Evolutionary conservation across 2,113 vertebrate genomes (phyloP).

Genomic region (Hyperopisus bebe): DNA sequence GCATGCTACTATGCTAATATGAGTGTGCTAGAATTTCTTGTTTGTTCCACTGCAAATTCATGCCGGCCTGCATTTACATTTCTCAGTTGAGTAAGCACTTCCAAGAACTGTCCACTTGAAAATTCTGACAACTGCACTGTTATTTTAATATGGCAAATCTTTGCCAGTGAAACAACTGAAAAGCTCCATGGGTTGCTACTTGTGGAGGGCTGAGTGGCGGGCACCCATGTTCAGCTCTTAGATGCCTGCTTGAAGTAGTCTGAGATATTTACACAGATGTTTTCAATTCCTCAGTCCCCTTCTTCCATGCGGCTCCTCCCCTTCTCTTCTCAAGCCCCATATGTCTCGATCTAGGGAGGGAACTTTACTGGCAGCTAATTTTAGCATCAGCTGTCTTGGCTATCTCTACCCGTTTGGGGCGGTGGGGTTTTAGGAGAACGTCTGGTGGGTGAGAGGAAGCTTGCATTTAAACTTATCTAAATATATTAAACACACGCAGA

Average conservation of each 20-base stretch:
- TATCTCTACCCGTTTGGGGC: slow-evolving; percentile 21
- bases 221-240: not conserved
- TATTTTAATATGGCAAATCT: not conserved
- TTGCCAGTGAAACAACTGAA: slow-evolving; percentile 11
- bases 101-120: not conserved
- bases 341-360: slow-evolving; percentile 34
- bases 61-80: not conserved
- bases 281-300: slow-evolving; percentile 27
- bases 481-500: not conserved
- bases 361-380: slow-evolving; percentile 36
- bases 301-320: slow-evolving; percentile 12
- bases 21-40: not conserved
- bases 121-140: not conserved
- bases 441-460: not conserved
- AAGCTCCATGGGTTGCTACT: slow-evolving; percentile 13
- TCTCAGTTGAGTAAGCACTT: not conserved
- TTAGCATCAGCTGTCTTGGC: slow-evolving; percentile 41
- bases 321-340: not conserved
- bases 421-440: slow-evolving; percentile 20
- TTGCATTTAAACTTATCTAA: not conserved
- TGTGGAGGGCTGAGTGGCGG: not conserved
- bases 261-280: slow-evolving; percentile 36
- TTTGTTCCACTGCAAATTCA: not conserved
- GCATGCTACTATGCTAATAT: not conserved
- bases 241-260: slow-evolving; percentile 33